These are phyloP conservation scores for Ostrea denselamellosa DNA, from an alignment of 1,140 invertebrate species.

Conservation along the genomic window DNA sequence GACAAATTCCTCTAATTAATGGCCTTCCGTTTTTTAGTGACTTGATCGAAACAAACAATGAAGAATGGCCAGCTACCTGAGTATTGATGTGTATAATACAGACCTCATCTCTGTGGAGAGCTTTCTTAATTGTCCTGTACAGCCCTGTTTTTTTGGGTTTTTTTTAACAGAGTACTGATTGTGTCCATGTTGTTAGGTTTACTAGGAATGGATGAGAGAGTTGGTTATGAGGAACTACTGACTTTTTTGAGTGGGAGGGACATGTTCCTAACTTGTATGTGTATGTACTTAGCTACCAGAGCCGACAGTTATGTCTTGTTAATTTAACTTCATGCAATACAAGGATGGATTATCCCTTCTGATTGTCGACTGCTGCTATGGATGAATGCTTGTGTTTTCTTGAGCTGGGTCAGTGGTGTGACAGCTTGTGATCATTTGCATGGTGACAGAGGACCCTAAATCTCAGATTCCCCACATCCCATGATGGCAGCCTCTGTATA, in stretches of 20 bases:
- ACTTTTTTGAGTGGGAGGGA: background rate
- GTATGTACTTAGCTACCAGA: background rate
- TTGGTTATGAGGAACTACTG: background rate
- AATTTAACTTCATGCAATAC: background rate
- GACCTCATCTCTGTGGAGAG: background rate
- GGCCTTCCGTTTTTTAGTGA: background rate
- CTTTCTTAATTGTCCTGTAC: background rate
- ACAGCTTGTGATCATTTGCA: background rate
- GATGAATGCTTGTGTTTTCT: background rate
- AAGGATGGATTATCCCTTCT: background rate
- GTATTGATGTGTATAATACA: background rate
- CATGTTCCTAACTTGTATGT: background rate
- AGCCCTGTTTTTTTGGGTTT: no score
- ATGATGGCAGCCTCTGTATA: slow-evolving; percentile 1
- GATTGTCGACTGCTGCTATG: background rate
- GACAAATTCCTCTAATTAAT: background rate
- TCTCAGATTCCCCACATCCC: background rate
- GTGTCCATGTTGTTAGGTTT: no score
- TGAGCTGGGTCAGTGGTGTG: slow-evolving; percentile 3
- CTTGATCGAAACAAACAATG: background rate
- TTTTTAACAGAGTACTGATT: no score
- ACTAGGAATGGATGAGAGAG: background rate
- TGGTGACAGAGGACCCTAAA: background rate
- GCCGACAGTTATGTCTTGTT: slow-evolving; percentile 6
- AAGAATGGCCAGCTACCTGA: background rate